Evolutionary conservation across 2,113 vertebrate genomes (phyloP), one percentile per base, ranked within the genome.

Genomic region (Upupa epops): DNA sequence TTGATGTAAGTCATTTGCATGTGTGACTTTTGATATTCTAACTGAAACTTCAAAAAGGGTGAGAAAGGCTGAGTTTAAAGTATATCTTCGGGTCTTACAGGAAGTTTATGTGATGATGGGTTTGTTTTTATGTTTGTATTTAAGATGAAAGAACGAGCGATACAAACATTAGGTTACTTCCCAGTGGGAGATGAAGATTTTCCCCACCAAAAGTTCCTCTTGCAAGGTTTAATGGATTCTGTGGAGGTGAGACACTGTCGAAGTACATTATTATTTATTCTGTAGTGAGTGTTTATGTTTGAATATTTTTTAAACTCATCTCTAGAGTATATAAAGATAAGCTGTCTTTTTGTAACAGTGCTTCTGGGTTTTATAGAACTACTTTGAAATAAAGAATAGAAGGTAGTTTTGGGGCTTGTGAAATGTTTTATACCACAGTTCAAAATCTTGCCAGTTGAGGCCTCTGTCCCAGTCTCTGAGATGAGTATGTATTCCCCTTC

Each of bases 161-260:
- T 99, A 92, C 98, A 98, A 96, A 99, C 99, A 2, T 91, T 99
- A 86, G 99, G 99, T 25, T 98, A 99, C 95, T 98, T 99, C n/a
- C 98, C 99, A 42, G 99, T 99, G 83, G 99, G 99, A 90, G 99
- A 99, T 94, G 98, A 97, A 93, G 98, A 98, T 90, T 99, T 99
- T 96, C 98, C 98, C 54, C 98, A 99, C 80, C 99, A 99, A 97
- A 99, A 99, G 89, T 98, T 98, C 58, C 96, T 99, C 68, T 94
- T 99, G 93, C 98, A 99, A 95, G 99, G 99, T 80, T 98, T 99
- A 82, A 99, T 99, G 99, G 98, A 99, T 96, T 99, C 99, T 77
- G 99, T 99, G 72, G 99, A 99, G 98, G 99, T 99, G 83, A 96
- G 97, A 24, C 28, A 69, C 69, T 90, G 59, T 85, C 64, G 68